Conservation (phyloP, 2,113 vertebrate species). For the Mobula hypostoma region DNA sequence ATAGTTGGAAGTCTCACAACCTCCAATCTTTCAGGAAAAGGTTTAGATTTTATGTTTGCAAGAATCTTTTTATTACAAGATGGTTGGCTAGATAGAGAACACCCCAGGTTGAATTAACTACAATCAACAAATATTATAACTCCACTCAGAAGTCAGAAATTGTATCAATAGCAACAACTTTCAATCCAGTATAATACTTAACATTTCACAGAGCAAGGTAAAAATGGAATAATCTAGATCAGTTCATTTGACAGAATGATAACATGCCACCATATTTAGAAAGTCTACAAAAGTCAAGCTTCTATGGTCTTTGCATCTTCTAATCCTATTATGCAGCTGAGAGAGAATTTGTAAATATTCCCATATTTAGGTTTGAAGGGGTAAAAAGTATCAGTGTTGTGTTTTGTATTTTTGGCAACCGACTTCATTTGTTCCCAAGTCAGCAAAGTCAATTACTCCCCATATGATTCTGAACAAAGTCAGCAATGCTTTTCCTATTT, state of each 20-base stretch:
- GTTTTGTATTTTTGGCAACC: neutral
- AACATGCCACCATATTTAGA: neutral
- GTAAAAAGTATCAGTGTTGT: neutral
- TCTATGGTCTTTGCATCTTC: neutral
- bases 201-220: neutral
- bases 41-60: constrained; percentile 9
- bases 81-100: neutral
- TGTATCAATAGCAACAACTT: neutral
- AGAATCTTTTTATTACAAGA: neutral
- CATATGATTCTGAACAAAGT: neutral
- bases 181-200: neutral
- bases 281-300: no score
- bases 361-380: neutral
- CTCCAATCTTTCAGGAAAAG: constrained; percentile 21
- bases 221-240: neutral
- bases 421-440: neutral
- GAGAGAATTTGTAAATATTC: neutral
- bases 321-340: neutral
- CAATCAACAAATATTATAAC: neutral
- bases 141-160: neutral
- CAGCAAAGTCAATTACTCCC: neutral
- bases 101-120: neutral
- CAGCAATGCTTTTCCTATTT: neutral
- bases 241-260: neutral
- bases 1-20: neutral